Evolutionary conservation across 1,140 invertebrate genomes (phyloP), one percentile per base, ranked within the genome.

Genomic region (Ditylenchus dipsaci): DNA sequence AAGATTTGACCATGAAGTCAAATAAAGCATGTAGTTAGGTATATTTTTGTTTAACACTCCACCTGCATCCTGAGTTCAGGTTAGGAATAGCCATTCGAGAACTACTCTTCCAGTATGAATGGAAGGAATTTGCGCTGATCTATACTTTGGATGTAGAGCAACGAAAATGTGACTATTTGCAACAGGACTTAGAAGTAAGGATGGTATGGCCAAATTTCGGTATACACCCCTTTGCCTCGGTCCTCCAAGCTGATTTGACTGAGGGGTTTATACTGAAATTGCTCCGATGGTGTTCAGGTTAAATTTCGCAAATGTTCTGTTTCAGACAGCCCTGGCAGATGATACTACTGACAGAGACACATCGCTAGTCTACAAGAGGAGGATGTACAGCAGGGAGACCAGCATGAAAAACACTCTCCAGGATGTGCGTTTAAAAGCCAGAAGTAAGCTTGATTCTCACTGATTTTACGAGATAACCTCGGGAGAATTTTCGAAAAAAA

Each of bases 61-160:
- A n/a, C n/a, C n/a, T n/a, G n/a, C n/a, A n/a, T 21, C n/a, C 3
- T 7, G 49, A 21, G 3, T 74, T 73, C 33, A 75, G 74, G 17
- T 38, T 76, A 19, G 74, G 58, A 11, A 19, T 47, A 67, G 74
- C 66, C 1, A 33, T 76, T n/a, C 26, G 58, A 26, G 30, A 15
- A 33, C 23, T 76, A 21, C 42, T 76, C 30, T 38, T 38, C 15
- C 42, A 73, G 49, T 76, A 47, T 38, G 43, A 67, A 8, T 76
- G 74, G 74, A 64, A 29, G 15, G 68, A 77, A 62, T 63, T 76
- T 53, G 73, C 74, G 1, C 56, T 76, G 0, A 42, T 76, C 17
- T 76, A 76, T 43, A 64, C 67, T 0, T 23, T 65, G 9, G 68
- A 76, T 57, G 27, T 45, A 15, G 49, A 53, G 49, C 49, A 53